Evolutionary conservation across 2,888 invertebrate genomes (phyloP), one percentile per base, ranked within the genome.

Genomic region (Hymenopus coronatus): DNA sequence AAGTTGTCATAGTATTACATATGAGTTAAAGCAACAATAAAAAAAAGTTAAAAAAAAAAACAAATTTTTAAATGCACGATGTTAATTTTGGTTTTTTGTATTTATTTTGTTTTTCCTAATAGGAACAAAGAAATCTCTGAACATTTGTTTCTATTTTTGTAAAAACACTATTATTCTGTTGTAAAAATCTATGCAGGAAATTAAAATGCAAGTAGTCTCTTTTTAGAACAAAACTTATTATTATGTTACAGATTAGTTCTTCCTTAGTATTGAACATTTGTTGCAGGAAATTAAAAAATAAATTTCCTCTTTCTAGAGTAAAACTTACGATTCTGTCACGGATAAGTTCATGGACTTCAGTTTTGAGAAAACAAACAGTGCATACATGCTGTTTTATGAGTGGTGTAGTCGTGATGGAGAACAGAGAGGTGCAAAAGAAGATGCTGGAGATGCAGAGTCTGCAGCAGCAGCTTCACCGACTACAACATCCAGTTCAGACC

Each of bases 271-370:
- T 40, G 40, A 70, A 70, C 15, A 70, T 70, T 70, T 70, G 54
- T 4, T 20, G 6, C 25, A 25, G 20, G 20, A 70, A 70, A 70
- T 85, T 90, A 82, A 90, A 91, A 92, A 90, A 89, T 91, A 70
- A 25, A 20, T 70, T 2, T 8, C 20, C 20, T 90, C 89, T 86
- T 94, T 95, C 28, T 93, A 97, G 97, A 98, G 98, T 92, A 98
- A 98, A 94, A 98, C 98, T 0, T 99, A 98, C 92, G 99, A 99
- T 93, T 98, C 98, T 0, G 98, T 98, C 33, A 98, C 98, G 14
- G 99, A 99, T 92, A 98, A 98, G 93, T 99, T 98, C 93, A 97
- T 99, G 97, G 99, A 99, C 93, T 98, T 99, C 92, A 98, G 98
- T 92, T 98, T 98, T 93, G 99, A 99, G 93, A 99, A 99, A 94